phyloP scores from a whole-genome alignment of 2,113 vertebrate genomes.

The Chloropsis hardwickii region DNA sequence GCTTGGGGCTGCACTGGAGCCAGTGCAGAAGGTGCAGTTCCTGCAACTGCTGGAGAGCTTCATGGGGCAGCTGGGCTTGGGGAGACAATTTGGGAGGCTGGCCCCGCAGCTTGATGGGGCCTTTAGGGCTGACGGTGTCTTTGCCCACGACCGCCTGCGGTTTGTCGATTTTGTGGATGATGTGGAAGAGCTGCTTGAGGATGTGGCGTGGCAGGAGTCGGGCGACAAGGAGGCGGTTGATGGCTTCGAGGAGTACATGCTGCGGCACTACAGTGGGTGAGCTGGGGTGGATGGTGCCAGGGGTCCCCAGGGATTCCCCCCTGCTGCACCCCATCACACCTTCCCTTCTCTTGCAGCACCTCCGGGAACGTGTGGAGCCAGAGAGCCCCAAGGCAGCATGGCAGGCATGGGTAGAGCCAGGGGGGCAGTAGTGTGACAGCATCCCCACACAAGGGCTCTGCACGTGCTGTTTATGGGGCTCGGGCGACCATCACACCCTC shows the following conservation, averaged over 20 bases:
- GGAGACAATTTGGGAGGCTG: constrained; percentile 48
- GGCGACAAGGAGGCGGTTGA: constrained; percentile 79
- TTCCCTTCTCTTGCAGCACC: background rate
- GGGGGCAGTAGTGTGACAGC: background rate
- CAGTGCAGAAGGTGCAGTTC: constrained; percentile 76
- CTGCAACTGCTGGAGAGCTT: constrained; percentile 76
- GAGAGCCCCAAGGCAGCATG: background rate
- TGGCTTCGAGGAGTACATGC: constrained; percentile 78
- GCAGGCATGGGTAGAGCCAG: background rate
- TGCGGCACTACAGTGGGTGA: constrained; percentile 12
- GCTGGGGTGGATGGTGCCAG: fast-evolving
- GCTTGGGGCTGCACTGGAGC: constrained; percentile 55
- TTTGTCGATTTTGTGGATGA: constrained; percentile 86
- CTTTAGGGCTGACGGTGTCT: constrained; percentile 77
- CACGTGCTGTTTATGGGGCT: background rate
- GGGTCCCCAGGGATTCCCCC: fast-evolving
- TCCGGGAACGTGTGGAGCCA: background rate
- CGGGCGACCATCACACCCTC: fast-evolving
- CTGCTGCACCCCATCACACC: background rate
- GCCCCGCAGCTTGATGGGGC: constrained; percentile 47
- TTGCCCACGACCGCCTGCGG: constrained; percentile 81
- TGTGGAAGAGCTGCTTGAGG: constrained; percentile 87
- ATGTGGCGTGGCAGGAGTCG: constrained; percentile 71
- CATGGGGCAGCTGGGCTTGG: constrained; percentile 70
- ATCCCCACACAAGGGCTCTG: background rate